Percentiles rank a stretch among this genome's conserved stretches.
These are phyloP conservation scores for Cyprinus carpio DNA, from an alignment of 2,113 vertebrate species.

Conservation along the genomic window DNA sequence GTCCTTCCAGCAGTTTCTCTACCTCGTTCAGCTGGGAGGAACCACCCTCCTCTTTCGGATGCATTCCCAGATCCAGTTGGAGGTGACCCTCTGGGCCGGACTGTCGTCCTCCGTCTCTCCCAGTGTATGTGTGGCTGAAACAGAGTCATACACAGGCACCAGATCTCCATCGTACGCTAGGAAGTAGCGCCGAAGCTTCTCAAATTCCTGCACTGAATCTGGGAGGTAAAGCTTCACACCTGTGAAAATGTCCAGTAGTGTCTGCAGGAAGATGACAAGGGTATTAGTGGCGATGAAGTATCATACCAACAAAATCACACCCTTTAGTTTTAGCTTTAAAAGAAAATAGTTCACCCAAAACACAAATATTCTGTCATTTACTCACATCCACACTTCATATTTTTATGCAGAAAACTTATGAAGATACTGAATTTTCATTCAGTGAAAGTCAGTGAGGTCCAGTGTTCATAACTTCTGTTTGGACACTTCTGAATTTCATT, in stretches of 20 bases:
- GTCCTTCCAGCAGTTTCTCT: background rate
- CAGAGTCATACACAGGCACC: constrained; percentile 79
- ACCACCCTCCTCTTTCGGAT: constrained; percentile 87
- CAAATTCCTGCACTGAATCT: constrained; percentile 74
- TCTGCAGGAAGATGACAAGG: constrained; percentile 62
- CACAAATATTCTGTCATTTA: no score
- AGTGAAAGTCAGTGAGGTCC: no score
- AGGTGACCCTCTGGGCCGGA: constrained; percentile 77
- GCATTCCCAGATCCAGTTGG: constrained; percentile 94
- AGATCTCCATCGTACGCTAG: constrained; percentile 92
- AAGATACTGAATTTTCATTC: no score
- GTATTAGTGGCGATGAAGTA: no score
- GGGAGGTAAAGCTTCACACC: constrained; percentile 91
- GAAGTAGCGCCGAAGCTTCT: constrained; percentile 85
- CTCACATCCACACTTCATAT: no score
- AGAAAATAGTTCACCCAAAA: no score
- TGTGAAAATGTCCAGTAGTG: constrained; percentile 90
- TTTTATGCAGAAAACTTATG: no score
- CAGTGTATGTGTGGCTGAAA: constrained; percentile 86
- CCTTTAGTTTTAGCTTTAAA: background rate
- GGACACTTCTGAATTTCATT: no score
- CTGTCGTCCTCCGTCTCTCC: constrained; percentile 68
- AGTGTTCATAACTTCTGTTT: no score
- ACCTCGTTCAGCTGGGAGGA: constrained; percentile 77
- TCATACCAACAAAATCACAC: background rate